Evolutionary conservation across 2,888 invertebrate species (phyloP).

Genomic region (Dinocampus coccinellae): DNA sequence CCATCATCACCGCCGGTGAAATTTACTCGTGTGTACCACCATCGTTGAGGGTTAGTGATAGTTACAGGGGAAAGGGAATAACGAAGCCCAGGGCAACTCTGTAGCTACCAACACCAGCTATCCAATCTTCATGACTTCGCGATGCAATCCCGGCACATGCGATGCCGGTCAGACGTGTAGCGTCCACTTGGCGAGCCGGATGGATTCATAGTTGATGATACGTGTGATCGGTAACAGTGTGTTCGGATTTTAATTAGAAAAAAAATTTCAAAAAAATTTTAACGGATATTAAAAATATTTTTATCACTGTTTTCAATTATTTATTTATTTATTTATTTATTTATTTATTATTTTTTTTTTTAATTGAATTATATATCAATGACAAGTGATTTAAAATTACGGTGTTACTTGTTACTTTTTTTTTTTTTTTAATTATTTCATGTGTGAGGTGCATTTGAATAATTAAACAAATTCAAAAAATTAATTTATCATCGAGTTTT

Average conservation of each 20-base stretch:
- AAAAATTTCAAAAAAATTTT: neutral
- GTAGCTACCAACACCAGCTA: conserved; percentile 38
- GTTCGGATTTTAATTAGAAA: neutral
- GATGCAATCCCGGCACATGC: conserved; percentile 61
- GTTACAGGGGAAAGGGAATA: neutral
- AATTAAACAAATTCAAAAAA: neutral
- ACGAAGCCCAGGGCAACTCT: conserved; percentile 45
- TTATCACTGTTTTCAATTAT: too few species aligned
- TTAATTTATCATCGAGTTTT: neutral
- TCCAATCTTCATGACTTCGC: conserved; percentile 32
- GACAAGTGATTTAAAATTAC: neutral
- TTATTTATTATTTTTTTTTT: neutral
- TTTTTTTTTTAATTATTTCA: neutral
- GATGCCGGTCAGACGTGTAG: conserved; percentile 65
- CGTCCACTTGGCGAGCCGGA: conserved; percentile 67
- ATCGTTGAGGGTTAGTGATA: conserved; percentile 15
- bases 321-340: too few species aligned
- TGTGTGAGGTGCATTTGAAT: neutral
- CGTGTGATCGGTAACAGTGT: conserved; percentile 49
- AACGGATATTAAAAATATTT: too few species aligned
- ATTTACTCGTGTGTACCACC: conserved; percentile 22
- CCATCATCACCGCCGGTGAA: neutral
- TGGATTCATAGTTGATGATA: conserved; percentile 59
- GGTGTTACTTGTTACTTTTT: neutral
- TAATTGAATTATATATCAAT: neutral